Base-by-base conservation (phyloP, 37 sponge, comb jelly and placozoan species). In the Aplysina aerophoba region DNA sequence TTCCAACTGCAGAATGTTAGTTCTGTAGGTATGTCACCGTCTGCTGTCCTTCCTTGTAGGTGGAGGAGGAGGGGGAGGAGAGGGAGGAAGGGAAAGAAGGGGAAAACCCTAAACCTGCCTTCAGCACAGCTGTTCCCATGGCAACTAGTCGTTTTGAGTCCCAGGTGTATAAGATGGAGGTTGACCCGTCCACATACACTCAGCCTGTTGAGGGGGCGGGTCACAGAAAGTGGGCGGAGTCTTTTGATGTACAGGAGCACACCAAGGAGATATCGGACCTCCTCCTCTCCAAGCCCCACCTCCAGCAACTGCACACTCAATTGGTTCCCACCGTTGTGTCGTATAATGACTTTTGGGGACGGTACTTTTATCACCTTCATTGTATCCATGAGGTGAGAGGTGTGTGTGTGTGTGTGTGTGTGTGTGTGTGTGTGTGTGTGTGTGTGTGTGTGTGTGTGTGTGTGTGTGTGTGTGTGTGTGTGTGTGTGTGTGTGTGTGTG, bases 281-380 rank as follows among this genome's bases (percentile, higher is more conserved):
- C 15, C 81, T 93, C 24, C 87, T 93, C 31, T 59, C 71, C 28
- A 86, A 81, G 27, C 59, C 80, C 14, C 87, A 89, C 59, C 63
- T 93, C 15, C 57, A 90, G 30, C 63, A 59, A 22, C 79, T 89
- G 4, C 90, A 93, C 71, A 41, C 90, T 22, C 87, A 87, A 55
- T 81, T 93, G 57, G 93, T 93, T 20, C 93, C 93, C 5, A 83
- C 90, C 1, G 53, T 83, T 17, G 87, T 89, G 28, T 89, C 93
- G 22, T 93, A 93, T 58, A 87, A 89, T 67, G 57, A 80, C 30
- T 93, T 93, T 81, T 93, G 93, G 93, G 50, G 59, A 24, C 67
- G 85, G 31, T 93, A 93, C 44, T 89, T 89, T 77, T 93, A 79
- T 78, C 84, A 87, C 38, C 60, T 85, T 2, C 66, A 84, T 0